phyloP scores from a whole-genome alignment of 2,797 vertebrate species.

The Gambelia wislizenii region DNA sequence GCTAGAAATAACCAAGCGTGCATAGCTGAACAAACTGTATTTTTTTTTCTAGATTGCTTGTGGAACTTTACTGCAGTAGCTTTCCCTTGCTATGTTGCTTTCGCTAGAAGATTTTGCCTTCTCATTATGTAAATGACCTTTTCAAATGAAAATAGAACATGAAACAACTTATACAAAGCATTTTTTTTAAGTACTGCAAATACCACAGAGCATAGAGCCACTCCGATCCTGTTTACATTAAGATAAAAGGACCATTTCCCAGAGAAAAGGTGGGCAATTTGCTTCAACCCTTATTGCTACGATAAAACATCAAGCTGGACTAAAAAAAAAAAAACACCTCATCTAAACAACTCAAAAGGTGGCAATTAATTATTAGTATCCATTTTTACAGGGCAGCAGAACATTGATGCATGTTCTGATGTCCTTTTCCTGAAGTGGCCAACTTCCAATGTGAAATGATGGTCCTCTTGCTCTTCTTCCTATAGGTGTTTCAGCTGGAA shows the following conservation, averaged over 20 bases:
- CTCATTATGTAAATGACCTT: constrained; percentile 71
- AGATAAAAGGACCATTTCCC: constrained; percentile 51
- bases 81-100: constrained; percentile 60
- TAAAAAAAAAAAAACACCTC: no score
- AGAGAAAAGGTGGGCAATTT: not conserved
- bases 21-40: no score
- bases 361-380: not conserved
- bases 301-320: no score
- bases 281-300: not conserved
- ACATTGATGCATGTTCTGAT: no score
- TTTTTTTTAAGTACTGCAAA: constrained; percentile 57
- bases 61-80: constrained; percentile 51
- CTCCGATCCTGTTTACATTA: constrained; percentile 42
- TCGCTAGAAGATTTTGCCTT: not conserved
- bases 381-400: not conserved
- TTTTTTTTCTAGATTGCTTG: not conserved
- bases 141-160: constrained; percentile 70
- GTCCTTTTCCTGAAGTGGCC: no score
- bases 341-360: no score
- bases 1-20: no score
- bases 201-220: constrained; percentile 54
- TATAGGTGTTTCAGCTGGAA: no score
- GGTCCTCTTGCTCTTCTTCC: no score
- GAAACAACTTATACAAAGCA: constrained; percentile 39
- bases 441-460: no score